phyloP scores from a whole-genome alignment of 2,113 vertebrate genomes.

The Catagonus wagneri region DNA sequence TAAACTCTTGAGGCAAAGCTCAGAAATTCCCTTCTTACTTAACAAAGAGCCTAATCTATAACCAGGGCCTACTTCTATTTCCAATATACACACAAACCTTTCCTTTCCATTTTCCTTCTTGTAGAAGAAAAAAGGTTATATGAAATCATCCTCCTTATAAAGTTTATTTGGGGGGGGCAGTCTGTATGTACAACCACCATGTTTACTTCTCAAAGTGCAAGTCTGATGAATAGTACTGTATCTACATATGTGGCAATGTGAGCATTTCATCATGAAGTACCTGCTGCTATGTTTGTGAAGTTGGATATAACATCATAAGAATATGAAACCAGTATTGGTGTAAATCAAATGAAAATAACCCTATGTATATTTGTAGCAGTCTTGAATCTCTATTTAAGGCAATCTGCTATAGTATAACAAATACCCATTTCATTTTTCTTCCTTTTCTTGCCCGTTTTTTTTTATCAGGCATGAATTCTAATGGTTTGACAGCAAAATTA shows the following conservation, averaged over 20 bases:
- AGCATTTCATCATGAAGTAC: slow-evolving; percentile 66
- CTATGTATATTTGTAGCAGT: slow-evolving; percentile 72
- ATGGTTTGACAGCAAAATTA: slow-evolving; percentile 75
- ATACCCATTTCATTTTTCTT: slow-evolving; percentile 68
- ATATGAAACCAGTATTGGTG: slow-evolving; percentile 68
- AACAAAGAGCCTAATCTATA: slow-evolving; percentile 65
- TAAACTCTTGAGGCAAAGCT: slow-evolving; percentile 55
- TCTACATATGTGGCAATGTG: slow-evolving; percentile 64
- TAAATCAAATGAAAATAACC: slow-evolving; percentile 75
- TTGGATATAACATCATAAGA: slow-evolving; percentile 69
- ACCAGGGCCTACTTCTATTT: slow-evolving; percentile 58
- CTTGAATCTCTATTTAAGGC: slow-evolving; percentile 75
- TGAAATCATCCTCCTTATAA: slow-evolving; percentile 56
- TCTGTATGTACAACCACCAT: slow-evolving; percentile 51
- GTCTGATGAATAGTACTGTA: slow-evolving; percentile 68
- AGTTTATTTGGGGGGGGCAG: slow-evolving; percentile 37
- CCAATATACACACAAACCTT: slow-evolving; percentile 40
- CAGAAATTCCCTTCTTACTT: slow-evolving; percentile 69
- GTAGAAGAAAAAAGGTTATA: slow-evolving; percentile 49
- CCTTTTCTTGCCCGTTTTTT: slow-evolving; percentile 56
- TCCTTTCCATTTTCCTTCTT: slow-evolving; percentile 63
- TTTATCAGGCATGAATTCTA: slow-evolving; percentile 71
- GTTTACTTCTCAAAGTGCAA: slow-evolving; percentile 68
- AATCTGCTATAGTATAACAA: slow-evolving; percentile 73
- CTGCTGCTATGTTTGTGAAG: slow-evolving; percentile 77